Evolutionary conservation across 1,140 invertebrate genomes (phyloP), one percentile per base, ranked within the genome.

Genomic region (Listronotus oregonensis): DNA sequence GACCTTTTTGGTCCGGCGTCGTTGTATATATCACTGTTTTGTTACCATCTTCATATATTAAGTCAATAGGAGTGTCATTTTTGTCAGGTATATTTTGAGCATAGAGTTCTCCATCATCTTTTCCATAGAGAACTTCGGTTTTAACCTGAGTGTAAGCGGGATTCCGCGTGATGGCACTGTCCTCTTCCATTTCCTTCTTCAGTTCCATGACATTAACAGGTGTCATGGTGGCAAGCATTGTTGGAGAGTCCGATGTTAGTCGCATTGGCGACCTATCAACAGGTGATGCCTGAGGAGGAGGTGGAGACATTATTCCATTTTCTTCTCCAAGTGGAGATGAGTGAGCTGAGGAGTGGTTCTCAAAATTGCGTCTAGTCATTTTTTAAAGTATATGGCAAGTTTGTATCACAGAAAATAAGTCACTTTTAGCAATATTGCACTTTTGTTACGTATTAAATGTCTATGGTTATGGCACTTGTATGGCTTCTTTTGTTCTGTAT

Each of bases 11-110:
- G 62, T 83, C 82, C 17, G 78, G 56, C 0, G 86, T 85, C 40
- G 89, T 90, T 12, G 90, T 91, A 71, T 91, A 91, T 74, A 90
- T 90, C 18, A 91, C 89, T 0, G 89, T 91, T 74, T 91, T 90
- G 73, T 90, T 90, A 27, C 89, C 90, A 69, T 91, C 90, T 73
- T 90, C 89, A 77, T 91, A 91, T 70, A 91, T 91, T 57, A 91
- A 79, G 79, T 91, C 90, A 71, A 91, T 90, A 64, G 87, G 88
- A 40, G 87, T 86, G 79, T 89, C 81, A 73, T 87, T 75, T 80
- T 78, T 87, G 37, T 86, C 85, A n/a, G 85, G 81, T 69, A 86
- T 85, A 55, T 80, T 82, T 58, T 86, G 81, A 71, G 82, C 80
- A 79, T 86, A 82, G 67, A 85, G 80, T 64, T 84, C 78, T 44